Conservation (phyloP, 2,797 vertebrate genomes). For the Lithobates pipiens region DNA sequence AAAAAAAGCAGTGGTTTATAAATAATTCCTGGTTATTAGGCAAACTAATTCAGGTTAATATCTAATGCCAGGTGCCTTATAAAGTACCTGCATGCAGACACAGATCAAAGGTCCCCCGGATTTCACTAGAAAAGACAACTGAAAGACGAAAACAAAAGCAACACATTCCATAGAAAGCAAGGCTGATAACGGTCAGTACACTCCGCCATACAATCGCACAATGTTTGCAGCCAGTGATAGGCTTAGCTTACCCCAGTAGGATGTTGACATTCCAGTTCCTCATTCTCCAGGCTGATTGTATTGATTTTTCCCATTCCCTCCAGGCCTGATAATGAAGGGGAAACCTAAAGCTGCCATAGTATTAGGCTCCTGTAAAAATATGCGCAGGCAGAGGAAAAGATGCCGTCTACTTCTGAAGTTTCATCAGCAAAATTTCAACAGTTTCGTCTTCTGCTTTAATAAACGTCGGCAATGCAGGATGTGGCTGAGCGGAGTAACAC, state of each 20-base stretch:
- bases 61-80: too few relatives aligned
- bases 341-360: not conserved
- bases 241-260: not conserved
- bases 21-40: too few relatives aligned
- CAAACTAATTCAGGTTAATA: too few relatives aligned
- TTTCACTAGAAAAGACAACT: not conserved
- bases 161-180: not conserved
- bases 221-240: not conserved
- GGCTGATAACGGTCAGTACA: not conserved
- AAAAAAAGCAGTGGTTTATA: too few relatives aligned
- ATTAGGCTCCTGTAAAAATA: not conserved
- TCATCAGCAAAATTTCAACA: slow-evolving; percentile 2
- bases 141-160: not conserved
- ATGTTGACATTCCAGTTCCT: not conserved
- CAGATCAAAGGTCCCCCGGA: not conserved
- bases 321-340: not conserved
- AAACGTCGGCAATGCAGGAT: not conserved
- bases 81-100: too few relatives aligned
- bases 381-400: too few relatives aligned
- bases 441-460: not conserved
- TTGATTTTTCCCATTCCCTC: slow-evolving; percentile 18
- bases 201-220: not conserved
- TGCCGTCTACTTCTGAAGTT: not conserved
- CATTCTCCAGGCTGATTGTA: not conserved
- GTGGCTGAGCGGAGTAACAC: not conserved